Conservation (phyloP, 1,140 invertebrate genomes). For the Marisa cornuarietis region DNA sequence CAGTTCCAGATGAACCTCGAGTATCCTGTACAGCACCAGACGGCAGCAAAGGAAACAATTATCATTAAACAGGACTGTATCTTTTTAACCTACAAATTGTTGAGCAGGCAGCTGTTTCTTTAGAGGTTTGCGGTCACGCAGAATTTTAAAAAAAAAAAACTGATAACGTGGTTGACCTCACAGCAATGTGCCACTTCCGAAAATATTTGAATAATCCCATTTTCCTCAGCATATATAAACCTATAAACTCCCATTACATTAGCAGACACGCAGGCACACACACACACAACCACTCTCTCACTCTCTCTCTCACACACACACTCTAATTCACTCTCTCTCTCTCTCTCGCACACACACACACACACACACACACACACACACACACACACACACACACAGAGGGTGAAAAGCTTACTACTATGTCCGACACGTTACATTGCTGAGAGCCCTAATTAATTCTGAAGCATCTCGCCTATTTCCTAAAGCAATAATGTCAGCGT, state of each 20-base stretch:
- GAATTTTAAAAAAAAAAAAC: too few relatives aligned
- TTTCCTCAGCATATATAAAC: not conserved
- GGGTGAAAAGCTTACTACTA: too few relatives aligned
- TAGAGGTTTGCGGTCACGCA: not conserved
- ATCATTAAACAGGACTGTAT: not conserved
- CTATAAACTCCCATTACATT: not conserved
- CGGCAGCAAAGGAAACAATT: not conserved
- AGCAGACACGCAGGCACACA: not conserved
- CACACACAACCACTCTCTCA: too few relatives aligned
- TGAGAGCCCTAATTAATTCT: too few relatives aligned
- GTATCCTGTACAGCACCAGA: too few relatives aligned
- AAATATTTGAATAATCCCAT: not conserved
- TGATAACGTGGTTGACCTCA: not conserved
- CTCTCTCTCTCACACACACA: conserved; percentile 1
- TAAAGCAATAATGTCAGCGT: too few relatives aligned
- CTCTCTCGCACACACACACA: not conserved
- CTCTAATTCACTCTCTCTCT: too few relatives aligned
- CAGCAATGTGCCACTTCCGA: not conserved
- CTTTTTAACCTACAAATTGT: not conserved
- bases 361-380: conserved; percentile 2
- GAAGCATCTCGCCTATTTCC: too few relatives aligned
- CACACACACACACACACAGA: conserved; percentile 1
- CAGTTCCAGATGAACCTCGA: too few relatives aligned
- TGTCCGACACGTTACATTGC: too few relatives aligned
- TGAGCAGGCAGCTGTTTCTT: not conserved